Evolutionary conservation across 2,888 invertebrate species (phyloP), one percentile per base, ranked within the genome.

Genomic region (Philereme transversata): DNA sequence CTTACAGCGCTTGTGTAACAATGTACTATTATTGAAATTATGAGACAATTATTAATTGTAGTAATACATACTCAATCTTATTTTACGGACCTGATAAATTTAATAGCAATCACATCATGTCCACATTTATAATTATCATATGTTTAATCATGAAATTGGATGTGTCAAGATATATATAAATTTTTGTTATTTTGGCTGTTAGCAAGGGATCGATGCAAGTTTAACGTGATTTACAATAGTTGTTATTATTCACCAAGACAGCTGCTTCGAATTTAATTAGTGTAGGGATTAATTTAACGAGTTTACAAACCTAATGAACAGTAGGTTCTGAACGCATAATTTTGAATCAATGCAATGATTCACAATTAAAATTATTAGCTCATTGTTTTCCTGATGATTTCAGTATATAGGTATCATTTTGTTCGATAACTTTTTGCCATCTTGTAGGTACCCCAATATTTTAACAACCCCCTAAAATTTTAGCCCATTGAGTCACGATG

Each of bases 121-220:
- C 41, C 46, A 48, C n/a, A 4, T 22, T 34, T 10, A 8, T 33
- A n/a, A 5, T 22, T 57, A 47, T 47, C 53, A 50, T 48, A 56
- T 58, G 41, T 49, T 59, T 22, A 59, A 62, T 45, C 44, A 59
- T 59, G 57, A 57, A 54, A 63, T 59, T 54, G 38, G 43, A 52
- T 60, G 54, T 57, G 55, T 55, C 56, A 57, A 58, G 45, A 53
- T 57, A 58, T 41, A 54, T 55, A 53, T 58, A 49, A 51, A 61
- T 54, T 59, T 57, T 83, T 84, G 83, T 84, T 83, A 80, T 81
- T 78, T 81, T 81, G 82, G 82, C 83, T 74, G 72, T 76, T 80
- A 81, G 76, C 74, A 74, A 73, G 73, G 74, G 74, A 56, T 64
- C 51, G 33, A 62, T 75, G 69, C 43, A 62, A 65, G 64, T 70